Conservation (phyloP, 2,797 vertebrate species). For the Sandelia bainsii region DNA sequence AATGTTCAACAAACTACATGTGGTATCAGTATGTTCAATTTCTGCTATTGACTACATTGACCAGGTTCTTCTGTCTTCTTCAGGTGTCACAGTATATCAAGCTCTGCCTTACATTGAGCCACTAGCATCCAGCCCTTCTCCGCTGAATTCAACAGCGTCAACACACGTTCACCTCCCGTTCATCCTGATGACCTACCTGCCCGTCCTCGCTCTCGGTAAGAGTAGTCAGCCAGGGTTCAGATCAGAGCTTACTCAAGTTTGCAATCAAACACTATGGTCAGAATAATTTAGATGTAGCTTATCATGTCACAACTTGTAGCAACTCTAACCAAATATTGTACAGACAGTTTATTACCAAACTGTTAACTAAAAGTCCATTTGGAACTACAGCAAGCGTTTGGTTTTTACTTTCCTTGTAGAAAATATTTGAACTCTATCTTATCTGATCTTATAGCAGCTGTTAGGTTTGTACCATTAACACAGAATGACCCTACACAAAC, state of each 20-base stretch:
- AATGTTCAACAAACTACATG: no score
- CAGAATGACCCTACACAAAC: neutral
- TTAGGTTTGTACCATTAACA: neutral
- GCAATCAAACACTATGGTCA: no score
- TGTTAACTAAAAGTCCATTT: neutral
- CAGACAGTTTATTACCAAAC: neutral
- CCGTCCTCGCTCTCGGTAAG: conserved; percentile 89
- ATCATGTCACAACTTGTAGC: neutral
- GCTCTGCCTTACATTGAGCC: conserved; percentile 86
- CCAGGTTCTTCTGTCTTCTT: conserved; percentile 7
- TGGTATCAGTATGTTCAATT: neutral
- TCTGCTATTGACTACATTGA: neutral
- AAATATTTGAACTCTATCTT: no score
- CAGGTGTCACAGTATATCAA: conserved; percentile 88
- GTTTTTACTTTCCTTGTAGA: neutral
- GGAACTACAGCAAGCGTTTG: neutral
- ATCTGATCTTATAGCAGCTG: no score
- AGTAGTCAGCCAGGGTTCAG: neutral
- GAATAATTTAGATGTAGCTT: no score
- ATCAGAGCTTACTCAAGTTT: no score
- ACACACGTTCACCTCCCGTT: conserved; percentile 79
- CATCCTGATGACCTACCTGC: conserved; percentile 85
- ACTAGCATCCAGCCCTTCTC: conserved; percentile 67
- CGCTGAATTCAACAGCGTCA: conserved; percentile 64
- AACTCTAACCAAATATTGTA: neutral